Conservation (phyloP, 2,113 vertebrate species). For the Sturnus vulgaris region DNA sequence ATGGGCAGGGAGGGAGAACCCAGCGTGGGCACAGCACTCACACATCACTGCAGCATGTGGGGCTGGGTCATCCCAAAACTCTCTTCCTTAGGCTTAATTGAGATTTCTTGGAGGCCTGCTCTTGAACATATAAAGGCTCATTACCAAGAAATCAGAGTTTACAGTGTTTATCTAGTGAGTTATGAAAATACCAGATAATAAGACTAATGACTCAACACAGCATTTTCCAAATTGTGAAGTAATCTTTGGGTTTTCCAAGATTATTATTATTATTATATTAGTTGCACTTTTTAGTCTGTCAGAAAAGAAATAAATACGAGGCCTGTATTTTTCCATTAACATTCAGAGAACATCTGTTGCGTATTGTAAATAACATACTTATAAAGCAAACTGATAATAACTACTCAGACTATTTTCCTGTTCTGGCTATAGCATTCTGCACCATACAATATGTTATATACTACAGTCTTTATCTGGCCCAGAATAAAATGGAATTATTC, state of each 20-base stretch:
- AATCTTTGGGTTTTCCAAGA: conserved; percentile 75
- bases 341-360: conserved; percentile 79
- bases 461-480: neutral
- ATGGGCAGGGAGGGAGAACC: neutral
- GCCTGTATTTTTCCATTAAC: conserved; percentile 78
- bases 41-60: neutral
- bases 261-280: conserved; percentile 71
- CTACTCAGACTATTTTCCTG: conserved; percentile 66
- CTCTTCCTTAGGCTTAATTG: conserved; percentile 58
- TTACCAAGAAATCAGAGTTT: conserved; percentile 70
- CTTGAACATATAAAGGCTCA: conserved; percentile 62
- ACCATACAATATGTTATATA: conserved; percentile 1
- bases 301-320: conserved; percentile 73
- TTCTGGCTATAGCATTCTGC: conserved; percentile 49
- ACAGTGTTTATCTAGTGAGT: conserved; percentile 75
- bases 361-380: conserved; percentile 82
- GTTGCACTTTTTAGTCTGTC: conserved; percentile 78
- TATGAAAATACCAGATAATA: conserved; percentile 78
- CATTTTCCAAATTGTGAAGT: conserved; percentile 78
- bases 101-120: conserved; percentile 67
- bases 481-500: neutral
- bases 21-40: neutral
- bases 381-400: conserved; percentile 73
- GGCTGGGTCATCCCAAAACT: conserved; percentile 46
- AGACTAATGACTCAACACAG: conserved; percentile 76